Evolutionary conservation across 2,888 invertebrate species (phyloP).

Genomic region (Xiphydria camelus): DNA sequence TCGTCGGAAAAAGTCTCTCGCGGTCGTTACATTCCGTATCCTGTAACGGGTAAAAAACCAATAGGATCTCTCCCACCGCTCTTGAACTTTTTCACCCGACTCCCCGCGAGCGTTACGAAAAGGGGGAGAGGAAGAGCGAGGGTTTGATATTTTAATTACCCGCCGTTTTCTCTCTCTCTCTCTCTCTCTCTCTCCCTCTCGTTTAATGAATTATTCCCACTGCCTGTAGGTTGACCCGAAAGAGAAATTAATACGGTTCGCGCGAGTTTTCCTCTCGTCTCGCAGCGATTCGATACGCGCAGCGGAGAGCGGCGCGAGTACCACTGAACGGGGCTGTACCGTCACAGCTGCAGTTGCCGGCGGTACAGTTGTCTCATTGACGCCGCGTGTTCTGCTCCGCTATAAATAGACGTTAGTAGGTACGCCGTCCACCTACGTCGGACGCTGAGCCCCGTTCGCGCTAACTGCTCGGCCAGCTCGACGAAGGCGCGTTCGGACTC

Average conservation of each 20-base stretch:
- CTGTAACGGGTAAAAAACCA: constrained; percentile 10
- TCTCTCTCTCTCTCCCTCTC: constrained; percentile 13
- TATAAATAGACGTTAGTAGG: constrained; percentile 1
- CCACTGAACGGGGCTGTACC: constrained; percentile 12
- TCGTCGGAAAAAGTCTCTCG: constrained; percentile 12
- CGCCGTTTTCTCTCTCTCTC: constrained; percentile 13
- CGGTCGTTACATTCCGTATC: constrained; percentile 12
- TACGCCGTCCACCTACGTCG: too few relatives aligned
- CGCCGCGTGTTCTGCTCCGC: not conserved
- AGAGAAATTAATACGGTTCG: constrained; percentile 3
- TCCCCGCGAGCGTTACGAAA: too few relatives aligned
- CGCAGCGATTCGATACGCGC: constrained; percentile 34
- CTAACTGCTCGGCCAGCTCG: not conserved
- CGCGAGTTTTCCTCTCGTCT: constrained; percentile 21
- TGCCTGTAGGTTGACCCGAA: constrained; percentile 6
- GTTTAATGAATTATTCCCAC: not conserved
- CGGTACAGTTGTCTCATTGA: constrained; percentile 3
- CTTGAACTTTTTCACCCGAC: too few relatives aligned
- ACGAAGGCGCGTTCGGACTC: not conserved
- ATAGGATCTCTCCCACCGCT: not conserved
- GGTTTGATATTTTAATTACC: constrained; percentile 14
- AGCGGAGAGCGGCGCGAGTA: not conserved
- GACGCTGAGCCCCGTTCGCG: not conserved
- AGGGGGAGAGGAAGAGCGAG: not conserved
- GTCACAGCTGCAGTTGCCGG: constrained; percentile 35